Percentiles rank a stretch among this genome's conserved stretches.
These are phyloP conservation scores for Potamarius usumacintae DNA, from an alignment of 2,113 vertebrate species.

Conservation along the genomic window DNA sequence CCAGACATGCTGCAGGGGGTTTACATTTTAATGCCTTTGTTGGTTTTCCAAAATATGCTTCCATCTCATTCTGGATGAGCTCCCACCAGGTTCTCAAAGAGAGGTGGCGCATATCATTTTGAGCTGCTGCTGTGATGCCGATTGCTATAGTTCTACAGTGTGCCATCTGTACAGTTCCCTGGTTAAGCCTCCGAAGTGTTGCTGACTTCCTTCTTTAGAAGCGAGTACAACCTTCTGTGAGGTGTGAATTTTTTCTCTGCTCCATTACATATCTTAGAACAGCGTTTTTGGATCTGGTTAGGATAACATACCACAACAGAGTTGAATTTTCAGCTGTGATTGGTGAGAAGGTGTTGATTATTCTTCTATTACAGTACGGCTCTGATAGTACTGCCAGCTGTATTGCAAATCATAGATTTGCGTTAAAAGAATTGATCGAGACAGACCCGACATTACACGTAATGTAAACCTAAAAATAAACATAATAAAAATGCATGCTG, in stretches of 20 bases:
- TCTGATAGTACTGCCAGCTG: neutral
- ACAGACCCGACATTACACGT: neutral
- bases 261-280: neutral
- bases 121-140: constrained; percentile 14
- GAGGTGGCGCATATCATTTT: constrained; percentile 69
- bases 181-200: constrained; percentile 28
- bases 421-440: neutral
- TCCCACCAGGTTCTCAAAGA: constrained; percentile 73
- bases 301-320: neutral
- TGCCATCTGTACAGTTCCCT: constrained; percentile 40
- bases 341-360: neutral
- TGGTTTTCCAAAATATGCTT: constrained; percentile 84
- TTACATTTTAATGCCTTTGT: constrained; percentile 82
- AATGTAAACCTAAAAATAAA: neutral
- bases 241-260: neutral
- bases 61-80: constrained; percentile 72
- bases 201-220: constrained; percentile 32
- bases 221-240: constrained; percentile 1
- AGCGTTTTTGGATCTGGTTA: neutral
- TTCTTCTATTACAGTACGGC: neutral
- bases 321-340: neutral
- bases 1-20: constrained; percentile 80
- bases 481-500: neutral
- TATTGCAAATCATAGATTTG: neutral
- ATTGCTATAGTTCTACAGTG: constrained; percentile 34